Evolutionary conservation across 2,888 invertebrate species (phyloP), one percentile per base, ranked within the genome.

Genomic region (Sphaerophoria taeniata): DNA sequence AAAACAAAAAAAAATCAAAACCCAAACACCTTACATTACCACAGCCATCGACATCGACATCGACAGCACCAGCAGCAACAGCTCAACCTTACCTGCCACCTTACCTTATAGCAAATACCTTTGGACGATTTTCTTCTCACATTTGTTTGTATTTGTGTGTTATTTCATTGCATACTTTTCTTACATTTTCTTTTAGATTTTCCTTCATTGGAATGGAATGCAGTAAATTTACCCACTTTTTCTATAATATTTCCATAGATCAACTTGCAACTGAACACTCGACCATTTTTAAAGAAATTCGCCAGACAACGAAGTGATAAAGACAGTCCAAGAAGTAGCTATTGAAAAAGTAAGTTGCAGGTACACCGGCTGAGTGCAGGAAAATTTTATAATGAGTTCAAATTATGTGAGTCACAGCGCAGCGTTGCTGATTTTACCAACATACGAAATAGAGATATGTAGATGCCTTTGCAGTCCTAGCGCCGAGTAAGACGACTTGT

Each of bases 201-300:
- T 70, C 63, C 75, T 53, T 74, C 69, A 70, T 70, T 78, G 61
- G 73, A 79, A 69, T 72, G 84, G 84, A 84, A 84, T 84, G 84
- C 79, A 79, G 84, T 84, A 72, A 76, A 72, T 79, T 84, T 78
- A 78, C 78, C 83, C 71, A 75, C 58, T 84, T 78, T 84, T 83
- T 71, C 73, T n/a, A 51, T 70, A 78, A 70, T 70, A 78, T 65
- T 65, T 65, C 49, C 14, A 49, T 65, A 34, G 65, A 49, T 49
- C 65, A 49, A 49, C 16, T 49, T 39, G n/a, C 24, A 63, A 11
- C 55, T 24, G 47, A 39, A 36, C 63, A 47, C 45, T 71, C 39
- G 31, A 58, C 55, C 24, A 24, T 24, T 71, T 51, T 60, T 11
- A 31, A 73, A 47, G 76, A 47, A 76, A 72, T 72, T 70, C 81